These are phyloP conservation scores for Scaptomyza tumidula DNA, from an alignment of 2,888 invertebrate genomes.

Conservation along the genomic window DNA sequence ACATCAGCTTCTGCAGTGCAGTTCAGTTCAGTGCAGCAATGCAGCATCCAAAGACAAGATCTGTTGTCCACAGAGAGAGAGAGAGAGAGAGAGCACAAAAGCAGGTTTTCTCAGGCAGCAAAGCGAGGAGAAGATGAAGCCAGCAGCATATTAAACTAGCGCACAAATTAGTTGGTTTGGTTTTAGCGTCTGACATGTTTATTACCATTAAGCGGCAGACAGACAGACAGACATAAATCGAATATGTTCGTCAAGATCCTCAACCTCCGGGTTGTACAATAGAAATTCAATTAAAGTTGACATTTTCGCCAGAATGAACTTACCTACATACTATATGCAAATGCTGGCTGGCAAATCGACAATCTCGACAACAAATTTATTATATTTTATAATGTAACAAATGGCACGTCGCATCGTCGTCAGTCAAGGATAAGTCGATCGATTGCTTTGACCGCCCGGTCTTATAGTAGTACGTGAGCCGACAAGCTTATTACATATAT, in stretches of 20 bases:
- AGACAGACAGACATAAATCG: slow-evolving; percentile 59
- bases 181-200: slow-evolving; percentile 71
- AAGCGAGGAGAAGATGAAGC: neutral
- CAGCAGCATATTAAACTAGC: slow-evolving; percentile 47
- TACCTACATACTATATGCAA: slow-evolving; percentile 48
- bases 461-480: slow-evolving; percentile 52
- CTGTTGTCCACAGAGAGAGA: slow-evolving; percentile 9
- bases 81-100: slow-evolving; percentile 24
- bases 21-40: slow-evolving; percentile 28
- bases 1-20: slow-evolving; percentile 32
- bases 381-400: slow-evolving; percentile 75
- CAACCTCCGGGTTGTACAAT: slow-evolving; percentile 40
- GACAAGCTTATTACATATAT: slow-evolving; percentile 4
- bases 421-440: slow-evolving; percentile 17
- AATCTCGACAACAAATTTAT: slow-evolving; percentile 63
- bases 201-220: slow-evolving; percentile 58
- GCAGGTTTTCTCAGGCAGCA: slow-evolving; percentile 60
- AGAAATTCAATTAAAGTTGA: slow-evolving; percentile 80
- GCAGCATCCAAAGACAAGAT: slow-evolving; percentile 58
- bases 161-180: slow-evolving; percentile 62
- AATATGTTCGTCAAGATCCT: slow-evolving; percentile 49
- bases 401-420: slow-evolving; percentile 53
- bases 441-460: slow-evolving; percentile 15
- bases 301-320: slow-evolving; percentile 67
- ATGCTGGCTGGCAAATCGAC: slow-evolving; percentile 20